phyloP scores from a whole-genome alignment of 2,797 vertebrate genomes.

The Anas bernieri region DNA sequence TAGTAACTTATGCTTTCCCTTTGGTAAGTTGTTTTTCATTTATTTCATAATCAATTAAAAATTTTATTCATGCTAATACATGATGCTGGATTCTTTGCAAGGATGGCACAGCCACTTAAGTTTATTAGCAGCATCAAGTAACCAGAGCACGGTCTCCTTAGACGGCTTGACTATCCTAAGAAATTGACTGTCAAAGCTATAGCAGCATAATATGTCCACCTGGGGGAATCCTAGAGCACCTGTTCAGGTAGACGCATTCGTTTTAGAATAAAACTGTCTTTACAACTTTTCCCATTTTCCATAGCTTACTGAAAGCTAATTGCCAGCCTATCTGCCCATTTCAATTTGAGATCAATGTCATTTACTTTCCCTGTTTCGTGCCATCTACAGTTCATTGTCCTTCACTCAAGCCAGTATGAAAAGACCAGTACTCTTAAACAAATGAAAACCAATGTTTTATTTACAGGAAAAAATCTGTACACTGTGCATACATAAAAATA shows the following conservation, averaged over 20 bases:
- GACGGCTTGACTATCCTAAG: neutral
- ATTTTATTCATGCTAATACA: neutral
- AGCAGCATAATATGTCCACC: neutral
- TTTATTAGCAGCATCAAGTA: neutral
- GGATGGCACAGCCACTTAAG: neutral
- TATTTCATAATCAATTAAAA: neutral
- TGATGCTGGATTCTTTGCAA: neutral
- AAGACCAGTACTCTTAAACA: slow-evolving; percentile 60
- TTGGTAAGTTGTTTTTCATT: neutral
- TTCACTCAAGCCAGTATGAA: neutral
- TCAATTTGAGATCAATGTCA: neutral
- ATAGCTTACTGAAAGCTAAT: neutral
- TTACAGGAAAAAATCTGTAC: slow-evolving; percentile 84
- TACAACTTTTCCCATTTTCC: neutral
- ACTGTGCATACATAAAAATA: slow-evolving; percentile 86
- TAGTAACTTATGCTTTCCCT: neutral
- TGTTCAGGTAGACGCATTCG: accelerated
- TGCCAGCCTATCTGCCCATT: neutral
- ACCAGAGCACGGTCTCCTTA: neutral
- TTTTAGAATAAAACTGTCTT: neutral
- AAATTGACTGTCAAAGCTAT: neutral
- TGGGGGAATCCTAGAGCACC: neutral
- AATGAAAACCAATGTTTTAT: slow-evolving; percentile 83
- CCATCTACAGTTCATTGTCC: neutral
- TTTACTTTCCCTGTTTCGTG: neutral